Base-by-base conservation (phyloP, 1,140 invertebrate species). In the Mercenaria mercenaria region DNA sequence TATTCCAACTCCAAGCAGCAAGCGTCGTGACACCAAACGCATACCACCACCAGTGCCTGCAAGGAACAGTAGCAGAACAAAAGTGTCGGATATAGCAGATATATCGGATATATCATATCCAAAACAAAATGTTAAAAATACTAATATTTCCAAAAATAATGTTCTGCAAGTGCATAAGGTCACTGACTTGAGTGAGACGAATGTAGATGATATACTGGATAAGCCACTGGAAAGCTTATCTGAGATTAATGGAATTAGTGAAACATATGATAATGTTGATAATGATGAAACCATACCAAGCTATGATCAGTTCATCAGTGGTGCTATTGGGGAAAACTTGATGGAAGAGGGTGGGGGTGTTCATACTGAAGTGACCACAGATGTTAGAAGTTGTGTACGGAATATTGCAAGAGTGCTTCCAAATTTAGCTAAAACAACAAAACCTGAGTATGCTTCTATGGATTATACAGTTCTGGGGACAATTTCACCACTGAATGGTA, bases 381-480 rank as follows among this genome's bases (percentile, higher is more conserved):
- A 77, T 26, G 59, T 82, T 59, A 64, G 29, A 64, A 37, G 47
- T 34, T 29, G 76, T 50, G 67, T 72, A 10, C 67, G 67, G n/a
- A 39, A 77, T 50, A 80, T 80, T 37, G 67, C 26, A 39, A 87
- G 72, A 26, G 41, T 61, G 29, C 26, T 81, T 15, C 77, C 86
- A 64, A 69, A 52, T 29, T 32, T 77, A 8, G 41, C 47, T 1
- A 67, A 37, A 50, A 41, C 43, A 6, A 34, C 59, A 2, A 69
- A 23, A 41, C 43, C 76, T 37, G 76, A 81, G 8, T 81, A 50
- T 67, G 43, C 77, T 20, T 23, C 43, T 8, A 81, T 81, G 86
- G 86, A 88, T 88, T 88, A 80, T 50, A 88, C 86, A 37, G 77
- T 88, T 0, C 59, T 88, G n/a, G 86, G 86, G 6, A 88, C 86